Evolutionary conservation across 2,113 vertebrate species (phyloP), one percentile per base, ranked within the genome.

Genomic region (Trinectes maculatus): DNA sequence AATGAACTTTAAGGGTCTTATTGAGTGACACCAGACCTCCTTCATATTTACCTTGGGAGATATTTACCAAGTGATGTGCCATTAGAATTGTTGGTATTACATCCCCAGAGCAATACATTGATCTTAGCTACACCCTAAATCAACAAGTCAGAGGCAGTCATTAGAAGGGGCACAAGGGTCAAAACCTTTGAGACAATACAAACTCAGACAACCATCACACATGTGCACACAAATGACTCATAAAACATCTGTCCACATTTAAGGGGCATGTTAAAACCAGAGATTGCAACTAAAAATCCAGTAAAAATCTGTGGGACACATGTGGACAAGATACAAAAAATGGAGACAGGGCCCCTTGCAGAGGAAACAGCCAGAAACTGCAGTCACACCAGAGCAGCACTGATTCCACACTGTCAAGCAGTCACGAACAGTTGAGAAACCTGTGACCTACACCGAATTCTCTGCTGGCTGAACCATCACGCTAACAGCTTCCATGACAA

Each of bases 111-210:
- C 52, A 78, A 62, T 78, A 57, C 16, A 60, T 34, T 0, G 5
- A 43, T 3, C 48, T 46, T 12, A 34, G 49, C 12, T 19, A 24
- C 33, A 58, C 63, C 56, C 33, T 19, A 33, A 9, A 28, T 26
- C 63, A 54, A 64, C 47, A 47, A 22, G 49, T 57, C 26, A 34
- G 63, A 49, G 29, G 39, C 11, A 0, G 47, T 49, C 53, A 48
- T 73, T 63, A 48, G 33, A 39, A 25, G 18, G 11, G 31, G 54
- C 9, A 9, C 29, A 69, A 44, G 60, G 79, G 58, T 80, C 61
- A 80, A 57, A 40, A 42, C 46, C 37, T 61, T 5, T 18, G 16
- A 31, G 43, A 60, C 29, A 37, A 25, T 25, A 12, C 46, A 58
- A 63, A 69, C 52, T 68, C 29, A 55, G 2, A 15, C 15, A 16